Percentiles rank a stretch among this genome's conserved stretches.
Conservation (phyloP, 2,113 vertebrate genomes). For the Halichoeres trimaculatus region DNA sequence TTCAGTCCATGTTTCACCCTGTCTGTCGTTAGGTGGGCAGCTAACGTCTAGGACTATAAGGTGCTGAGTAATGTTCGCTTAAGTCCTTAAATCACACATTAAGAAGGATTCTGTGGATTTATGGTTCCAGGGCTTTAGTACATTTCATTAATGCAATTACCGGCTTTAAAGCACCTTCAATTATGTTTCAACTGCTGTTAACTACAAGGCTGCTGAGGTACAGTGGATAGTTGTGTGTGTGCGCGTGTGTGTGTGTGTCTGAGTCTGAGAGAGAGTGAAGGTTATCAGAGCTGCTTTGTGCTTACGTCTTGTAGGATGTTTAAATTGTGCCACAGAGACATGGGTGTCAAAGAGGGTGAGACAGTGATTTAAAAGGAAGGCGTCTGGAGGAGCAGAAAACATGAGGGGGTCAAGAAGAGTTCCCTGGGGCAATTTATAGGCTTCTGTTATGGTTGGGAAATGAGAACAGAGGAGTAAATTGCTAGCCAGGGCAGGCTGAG, state of each 20-base stretch:
- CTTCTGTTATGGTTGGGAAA: constrained; percentile 65
- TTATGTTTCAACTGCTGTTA: constrained; percentile 14
- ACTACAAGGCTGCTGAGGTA: constrained; percentile 5
- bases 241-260: not conserved
- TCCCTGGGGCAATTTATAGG: constrained; percentile 69
- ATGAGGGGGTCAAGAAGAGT: constrained; percentile 59
- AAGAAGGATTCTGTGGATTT: too few species aligned
- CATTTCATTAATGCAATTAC: constrained; percentile 8
- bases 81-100: too few species aligned
- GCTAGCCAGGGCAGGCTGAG: constrained; percentile 16
- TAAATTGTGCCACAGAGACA: constrained; percentile 51
- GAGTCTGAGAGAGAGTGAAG: constrained; percentile 3
- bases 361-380: constrained; percentile 52
- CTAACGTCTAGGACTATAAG: too few species aligned
- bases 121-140: not conserved
- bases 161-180: constrained; percentile 27
- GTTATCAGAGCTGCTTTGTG: constrained; percentile 47
- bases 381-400: constrained; percentile 57
- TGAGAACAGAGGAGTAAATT: constrained; percentile 70
- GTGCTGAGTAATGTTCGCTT: too few species aligned
- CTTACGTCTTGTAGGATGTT: constrained; percentile 33
- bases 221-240: not conserved
- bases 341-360: constrained; percentile 51
- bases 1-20: too few species aligned
- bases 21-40: too few species aligned